A percentile compares a stretch with the other conserved stretches of the same genome.
Evolutionary conservation across 2,113 vertebrate genomes (phyloP).

Genomic region (Nestor notabilis): DNA sequence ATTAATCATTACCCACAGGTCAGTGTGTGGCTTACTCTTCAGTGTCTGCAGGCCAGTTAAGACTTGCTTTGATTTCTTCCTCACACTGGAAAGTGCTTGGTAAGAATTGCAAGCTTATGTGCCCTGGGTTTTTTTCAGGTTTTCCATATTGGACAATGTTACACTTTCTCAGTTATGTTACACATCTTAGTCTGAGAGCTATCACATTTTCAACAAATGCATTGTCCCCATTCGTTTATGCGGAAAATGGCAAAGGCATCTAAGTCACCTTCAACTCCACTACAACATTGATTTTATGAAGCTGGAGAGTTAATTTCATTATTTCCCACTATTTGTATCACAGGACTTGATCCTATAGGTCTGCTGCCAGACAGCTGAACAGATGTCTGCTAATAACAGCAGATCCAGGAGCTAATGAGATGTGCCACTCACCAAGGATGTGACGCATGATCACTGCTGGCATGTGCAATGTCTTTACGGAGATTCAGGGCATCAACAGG

Average conservation of each 20-base stretch:
- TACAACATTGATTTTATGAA: neutral
- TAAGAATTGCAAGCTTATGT: neutral
- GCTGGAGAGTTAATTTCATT: neutral
- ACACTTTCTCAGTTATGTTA: neutral
- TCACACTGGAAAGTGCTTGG: fast-evolving
- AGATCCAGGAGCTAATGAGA: neutral
- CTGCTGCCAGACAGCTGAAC: neutral
- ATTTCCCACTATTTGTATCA: neutral
- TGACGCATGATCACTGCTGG: neutral
- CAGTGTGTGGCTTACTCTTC: neutral
- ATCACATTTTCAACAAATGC: neutral
- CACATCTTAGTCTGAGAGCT: neutral
- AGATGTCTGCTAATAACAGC: neutral
- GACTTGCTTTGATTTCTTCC: neutral
- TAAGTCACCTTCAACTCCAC: neutral
- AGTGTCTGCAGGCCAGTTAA: neutral
- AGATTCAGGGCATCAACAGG: neutral
- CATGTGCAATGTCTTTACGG: neutral
- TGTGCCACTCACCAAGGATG: neutral
- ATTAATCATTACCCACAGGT: neutral
- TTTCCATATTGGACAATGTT: neutral
- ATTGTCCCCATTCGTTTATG: neutral
- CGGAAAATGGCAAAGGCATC: neutral
- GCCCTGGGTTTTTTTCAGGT: neutral
- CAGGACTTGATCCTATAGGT: neutral